Percentiles rank a stretch among this genome's conserved stretches.
Conservation (phyloP, 2,888 invertebrate species). For the Macrosiphum euphorbiae region DNA sequence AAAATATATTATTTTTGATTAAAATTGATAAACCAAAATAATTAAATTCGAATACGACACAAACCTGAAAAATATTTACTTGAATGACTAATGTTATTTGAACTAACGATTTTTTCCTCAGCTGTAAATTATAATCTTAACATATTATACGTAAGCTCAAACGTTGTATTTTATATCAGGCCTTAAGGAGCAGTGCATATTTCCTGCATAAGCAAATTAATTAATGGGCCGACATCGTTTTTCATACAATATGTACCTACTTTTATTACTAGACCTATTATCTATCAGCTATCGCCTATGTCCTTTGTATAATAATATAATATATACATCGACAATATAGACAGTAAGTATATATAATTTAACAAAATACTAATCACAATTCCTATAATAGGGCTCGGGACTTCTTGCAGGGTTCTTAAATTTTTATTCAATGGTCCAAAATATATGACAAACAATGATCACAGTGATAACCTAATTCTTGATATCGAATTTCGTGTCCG, state of each 20-base stretch:
- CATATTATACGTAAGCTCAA: neutral
- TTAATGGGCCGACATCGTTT: neutral
- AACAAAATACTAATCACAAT: neutral
- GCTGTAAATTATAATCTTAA: neutral
- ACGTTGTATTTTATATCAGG: neutral
- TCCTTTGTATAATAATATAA: neutral
- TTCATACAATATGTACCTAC: neutral
- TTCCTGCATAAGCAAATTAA: neutral
- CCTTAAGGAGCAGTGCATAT: neutral
- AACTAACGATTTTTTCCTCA: neutral
- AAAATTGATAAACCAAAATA: no score
- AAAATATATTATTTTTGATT: neutral
- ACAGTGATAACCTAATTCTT: neutral
- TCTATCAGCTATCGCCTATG: neutral
- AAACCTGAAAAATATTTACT: neutral
- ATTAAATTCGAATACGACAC: neutral
- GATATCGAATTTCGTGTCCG: neutral
- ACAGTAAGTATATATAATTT: neutral
- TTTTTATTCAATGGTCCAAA: neutral
- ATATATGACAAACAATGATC: neutral
- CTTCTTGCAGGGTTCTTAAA: neutral
- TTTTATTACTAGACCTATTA: neutral
- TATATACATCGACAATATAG: neutral
- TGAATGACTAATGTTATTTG: neutral
- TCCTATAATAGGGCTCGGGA: neutral